Evolutionary conservation across 2,888 invertebrate species (phyloP), one percentile per base, ranked within the genome.

Genomic region (Leucophenga montana): DNA sequence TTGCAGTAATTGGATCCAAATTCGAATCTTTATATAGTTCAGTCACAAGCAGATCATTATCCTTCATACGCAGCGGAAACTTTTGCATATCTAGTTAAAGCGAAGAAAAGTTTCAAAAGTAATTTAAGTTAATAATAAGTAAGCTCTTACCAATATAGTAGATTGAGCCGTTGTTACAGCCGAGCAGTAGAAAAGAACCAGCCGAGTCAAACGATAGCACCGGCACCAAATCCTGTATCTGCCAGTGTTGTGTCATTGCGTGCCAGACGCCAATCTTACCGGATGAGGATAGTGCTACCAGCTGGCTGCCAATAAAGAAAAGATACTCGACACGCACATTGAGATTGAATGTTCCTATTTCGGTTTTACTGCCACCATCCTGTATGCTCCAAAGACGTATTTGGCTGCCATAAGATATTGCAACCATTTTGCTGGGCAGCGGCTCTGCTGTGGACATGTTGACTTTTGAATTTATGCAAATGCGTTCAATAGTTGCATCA

Each of bases 231-330:
- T 98, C 98, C 87, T 98, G 97, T 54, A 97, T 95, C 90, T 98
- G 98, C 97, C 98, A 99, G 89, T 98, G 97, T 84, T 98, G 97
- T 0, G 98, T 97, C 94, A 98, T 98, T 0, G 98, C 96, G 89
- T 99, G 98, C 98, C 98, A 99, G n/a, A 99, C 98, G 0, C 99
- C 98, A 22, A 99, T 95, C 89, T 98, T 98, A 5, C 97, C 97
- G 8, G 93, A 93, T 1, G 94, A 93, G 56, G 97, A 97, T 31
- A 99, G 90, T 0, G 98, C 98, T n/a, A 99, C 99, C 77, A 99
- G 89, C 86, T 99, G 99, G 77, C 96, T 97, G 0, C 99, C 98
- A 86, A 99, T 98, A 88, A 99, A 99, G 87, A 99, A 95, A 68
- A 99, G 91, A 88, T 97, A 96, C 86, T 99, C 98, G 9, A 99